Evolutionary conservation across 2,797 vertebrate species (phyloP).

Genomic region (Leuciscus waleckii): DNA sequence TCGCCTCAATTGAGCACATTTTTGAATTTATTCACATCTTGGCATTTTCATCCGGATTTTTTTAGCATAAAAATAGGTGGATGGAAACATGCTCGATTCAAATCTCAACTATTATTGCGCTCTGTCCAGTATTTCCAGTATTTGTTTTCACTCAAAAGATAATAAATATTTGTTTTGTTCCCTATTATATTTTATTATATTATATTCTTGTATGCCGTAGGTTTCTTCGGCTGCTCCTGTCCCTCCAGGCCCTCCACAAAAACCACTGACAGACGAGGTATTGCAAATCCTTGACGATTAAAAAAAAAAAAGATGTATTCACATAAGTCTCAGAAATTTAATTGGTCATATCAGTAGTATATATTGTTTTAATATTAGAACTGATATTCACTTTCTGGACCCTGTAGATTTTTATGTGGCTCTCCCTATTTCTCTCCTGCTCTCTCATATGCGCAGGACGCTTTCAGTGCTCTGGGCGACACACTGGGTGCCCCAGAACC

Average conservation of each 20-base stretch:
- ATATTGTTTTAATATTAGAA: background rate
- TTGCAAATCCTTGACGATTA: background rate
- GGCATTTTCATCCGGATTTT: background rate
- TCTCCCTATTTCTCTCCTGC: constrained; percentile 54
- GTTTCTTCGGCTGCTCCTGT: constrained; percentile 40
- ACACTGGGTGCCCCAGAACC: constrained; percentile 63
- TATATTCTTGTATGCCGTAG: constrained; percentile 17
- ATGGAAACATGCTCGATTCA: background rate
- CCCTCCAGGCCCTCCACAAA: constrained; percentile 1
- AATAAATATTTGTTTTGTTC: background rate
- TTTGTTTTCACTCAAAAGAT: background rate
- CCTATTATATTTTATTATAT: background rate
- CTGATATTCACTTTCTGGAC: background rate
- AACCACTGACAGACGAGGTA: constrained; percentile 41
- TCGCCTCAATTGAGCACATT: background rate
- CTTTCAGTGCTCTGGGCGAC: constrained; percentile 70
- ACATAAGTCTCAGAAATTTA: background rate
- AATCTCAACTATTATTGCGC: background rate
- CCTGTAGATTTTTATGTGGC: background rate
- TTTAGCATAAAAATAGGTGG: background rate
- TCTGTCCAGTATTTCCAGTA: background rate
- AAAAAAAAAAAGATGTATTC: background rate
- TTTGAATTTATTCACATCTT: background rate
- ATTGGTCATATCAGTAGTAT: background rate
- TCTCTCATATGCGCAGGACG: constrained; percentile 57